Percentiles rank a stretch among this genome's conserved stretches.
These are phyloP conservation scores for Psix sp. DNA, from an alignment of 1,140 invertebrate species.

Conservation along the genomic window DNA sequence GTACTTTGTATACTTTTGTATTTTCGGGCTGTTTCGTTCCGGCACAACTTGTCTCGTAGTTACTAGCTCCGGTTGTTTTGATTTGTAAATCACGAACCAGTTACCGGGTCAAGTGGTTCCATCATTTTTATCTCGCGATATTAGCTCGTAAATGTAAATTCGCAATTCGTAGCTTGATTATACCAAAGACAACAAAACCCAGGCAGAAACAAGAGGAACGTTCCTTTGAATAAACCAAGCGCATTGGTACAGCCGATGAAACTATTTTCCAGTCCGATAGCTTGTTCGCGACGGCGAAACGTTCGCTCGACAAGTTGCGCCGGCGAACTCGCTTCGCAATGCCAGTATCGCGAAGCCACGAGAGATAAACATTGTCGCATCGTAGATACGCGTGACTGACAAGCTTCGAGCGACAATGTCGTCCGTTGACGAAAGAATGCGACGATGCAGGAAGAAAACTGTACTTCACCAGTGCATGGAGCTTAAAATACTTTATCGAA, in stretches of 20 bases:
- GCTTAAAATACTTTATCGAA: constrained; percentile 58
- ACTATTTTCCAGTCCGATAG: too few species aligned
- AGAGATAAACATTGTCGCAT: constrained; percentile 14
- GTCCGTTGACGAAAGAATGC: background rate
- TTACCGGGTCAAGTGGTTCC: too few species aligned
- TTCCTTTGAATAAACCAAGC: too few species aligned
- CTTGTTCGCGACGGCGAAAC: too few species aligned
- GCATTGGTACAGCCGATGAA: too few species aligned
- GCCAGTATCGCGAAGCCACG: constrained; percentile 8
- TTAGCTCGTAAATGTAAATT: too few species aligned
- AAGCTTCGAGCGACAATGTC: background rate
- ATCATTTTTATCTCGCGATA: too few species aligned
- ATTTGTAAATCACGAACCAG: too few species aligned
- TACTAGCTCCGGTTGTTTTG: too few species aligned
- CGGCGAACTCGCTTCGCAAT: constrained; percentile 4
- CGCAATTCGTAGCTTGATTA: too few species aligned
- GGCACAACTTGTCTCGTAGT: constrained; percentile 37
- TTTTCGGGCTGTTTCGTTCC: constrained; percentile 25
- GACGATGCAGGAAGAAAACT: constrained; percentile 21
- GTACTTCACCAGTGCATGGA: constrained; percentile 48
- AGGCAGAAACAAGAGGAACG: too few species aligned
- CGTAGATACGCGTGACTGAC: constrained; percentile 3
- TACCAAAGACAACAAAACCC: too few species aligned
- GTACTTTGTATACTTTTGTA: constrained; percentile 56
- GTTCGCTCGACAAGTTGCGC: constrained; percentile 1